Conservation (phyloP, 2,113 vertebrate species). For the Elaphurus davidianus region DNA sequence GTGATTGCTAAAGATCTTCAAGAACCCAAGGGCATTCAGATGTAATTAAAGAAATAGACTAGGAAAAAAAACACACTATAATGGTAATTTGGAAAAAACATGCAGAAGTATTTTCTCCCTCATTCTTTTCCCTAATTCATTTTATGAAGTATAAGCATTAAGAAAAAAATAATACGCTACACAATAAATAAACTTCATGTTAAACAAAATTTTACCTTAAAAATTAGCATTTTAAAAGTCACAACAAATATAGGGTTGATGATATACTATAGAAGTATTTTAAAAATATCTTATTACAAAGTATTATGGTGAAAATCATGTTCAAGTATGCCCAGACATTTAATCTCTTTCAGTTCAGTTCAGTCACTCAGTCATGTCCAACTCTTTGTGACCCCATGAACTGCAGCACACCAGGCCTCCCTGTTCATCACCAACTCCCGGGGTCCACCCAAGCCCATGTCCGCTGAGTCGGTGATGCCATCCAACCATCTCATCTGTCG, state of each 20-base stretch:
- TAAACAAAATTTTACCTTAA: not conserved
- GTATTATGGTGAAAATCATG: not conserved
- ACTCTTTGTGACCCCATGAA: not conserved
- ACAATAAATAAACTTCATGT: not conserved
- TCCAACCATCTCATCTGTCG: fast-evolving
- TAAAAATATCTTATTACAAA: not conserved
- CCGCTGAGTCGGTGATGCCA: not conserved
- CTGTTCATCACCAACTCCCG: not conserved
- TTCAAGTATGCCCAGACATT: not conserved
- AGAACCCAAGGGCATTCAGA: not conserved
- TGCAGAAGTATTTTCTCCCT: not conserved
- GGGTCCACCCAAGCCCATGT: not conserved
- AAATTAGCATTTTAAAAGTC: not conserved
- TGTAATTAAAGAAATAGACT: not conserved
- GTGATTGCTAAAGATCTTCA: not conserved
- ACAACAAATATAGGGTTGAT: not conserved
- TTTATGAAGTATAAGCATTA: not conserved
- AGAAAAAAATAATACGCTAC: not conserved
- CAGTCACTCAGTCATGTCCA: not conserved
- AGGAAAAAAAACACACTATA: not conserved
- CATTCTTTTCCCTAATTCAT: not conserved
- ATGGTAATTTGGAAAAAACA: not conserved
- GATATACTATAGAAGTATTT: not conserved
- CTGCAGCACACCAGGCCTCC: fast-evolving
- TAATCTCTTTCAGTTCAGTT: not conserved